A percentile compares a stretch with the other conserved stretches of the same genome.
Evolutionary conservation across 2,888 invertebrate species (phyloP).

Genomic region (Caenorhabditis imperialis): DNA sequence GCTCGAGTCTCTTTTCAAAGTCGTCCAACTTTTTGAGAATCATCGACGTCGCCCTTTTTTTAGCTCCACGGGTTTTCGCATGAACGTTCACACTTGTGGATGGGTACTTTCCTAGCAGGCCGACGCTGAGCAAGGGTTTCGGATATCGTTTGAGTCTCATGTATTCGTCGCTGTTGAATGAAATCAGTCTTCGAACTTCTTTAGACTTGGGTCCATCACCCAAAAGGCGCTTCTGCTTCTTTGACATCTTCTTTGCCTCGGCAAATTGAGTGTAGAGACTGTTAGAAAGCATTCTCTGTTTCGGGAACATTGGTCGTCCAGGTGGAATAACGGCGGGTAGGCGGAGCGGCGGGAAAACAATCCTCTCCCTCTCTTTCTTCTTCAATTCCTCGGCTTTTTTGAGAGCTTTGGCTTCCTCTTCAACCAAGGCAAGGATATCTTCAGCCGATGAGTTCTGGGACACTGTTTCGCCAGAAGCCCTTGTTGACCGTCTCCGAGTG

Average conservation of each 20-base stretch:
- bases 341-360: neutral
- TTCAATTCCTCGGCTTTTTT: constrained; percentile 11
- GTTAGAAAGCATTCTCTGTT: neutral
- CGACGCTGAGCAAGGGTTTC: neutral
- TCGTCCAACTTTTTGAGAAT: constrained; percentile 14
- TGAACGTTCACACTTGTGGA: neutral
- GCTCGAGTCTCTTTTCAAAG: constrained; percentile 12
- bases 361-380: neutral
- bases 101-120: constrained; percentile 6
- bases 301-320: constrained; percentile 13
- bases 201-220: no score
- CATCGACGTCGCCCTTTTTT: neutral
- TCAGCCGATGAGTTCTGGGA: constrained; percentile 49
- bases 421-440: constrained; percentile 40
- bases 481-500: constrained; percentile 6
- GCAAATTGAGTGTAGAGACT: constrained; percentile 9
- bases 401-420: constrained; percentile 7
- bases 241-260: constrained; percentile 1
- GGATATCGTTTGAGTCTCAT: constrained; percentile 9
- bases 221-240: neutral
- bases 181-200: constrained; percentile 1
- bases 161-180: constrained; percentile 12
- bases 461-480: neutral
- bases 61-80: neutral
- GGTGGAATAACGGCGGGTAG: neutral